Evolutionary conservation across 2,888 invertebrate genomes (phyloP).

Genomic region (Heterodera filipjevi): DNA sequence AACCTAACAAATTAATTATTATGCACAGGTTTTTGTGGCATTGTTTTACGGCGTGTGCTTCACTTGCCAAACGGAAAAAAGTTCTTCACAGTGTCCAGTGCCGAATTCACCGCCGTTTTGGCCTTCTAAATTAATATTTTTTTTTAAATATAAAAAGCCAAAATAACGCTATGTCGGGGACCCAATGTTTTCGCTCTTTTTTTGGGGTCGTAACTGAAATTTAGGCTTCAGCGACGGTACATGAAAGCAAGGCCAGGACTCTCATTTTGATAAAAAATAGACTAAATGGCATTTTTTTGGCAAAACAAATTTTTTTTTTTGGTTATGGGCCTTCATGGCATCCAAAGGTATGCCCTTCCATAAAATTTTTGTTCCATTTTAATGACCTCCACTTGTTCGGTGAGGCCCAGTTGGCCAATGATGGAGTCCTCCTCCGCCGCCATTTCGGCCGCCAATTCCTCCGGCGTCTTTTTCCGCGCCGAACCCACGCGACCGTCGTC

Average conservation of each 20-base stretch:
- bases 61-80: constrained; percentile 65
- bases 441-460: constrained; percentile 74
- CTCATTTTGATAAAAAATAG: too few species aligned
- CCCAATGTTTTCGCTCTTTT: background rate
- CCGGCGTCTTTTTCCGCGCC: constrained; percentile 92
- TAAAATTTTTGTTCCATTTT: background rate
- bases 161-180: background rate
- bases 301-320: too few species aligned
- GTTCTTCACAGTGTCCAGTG: constrained; percentile 63
- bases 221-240: too few species aligned
- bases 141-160: too few species aligned
- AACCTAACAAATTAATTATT: too few species aligned
- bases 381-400: constrained; percentile 60
- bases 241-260: too few species aligned
- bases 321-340: too few species aligned
- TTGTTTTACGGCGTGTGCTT: constrained; percentile 9
- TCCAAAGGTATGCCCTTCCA: background rate
- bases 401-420: constrained; percentile 65
- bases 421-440: constrained; percentile 72
- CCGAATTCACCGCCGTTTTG: constrained; percentile 62
- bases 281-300: too few species aligned
- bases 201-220: too few species aligned
- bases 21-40: too few species aligned
- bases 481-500: constrained; percentile 61
- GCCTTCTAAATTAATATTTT: constrained; percentile 52